Evolutionary conservation across 2,113 vertebrate species (phyloP).

Genomic region (Salvelinus alpinus): DNA sequence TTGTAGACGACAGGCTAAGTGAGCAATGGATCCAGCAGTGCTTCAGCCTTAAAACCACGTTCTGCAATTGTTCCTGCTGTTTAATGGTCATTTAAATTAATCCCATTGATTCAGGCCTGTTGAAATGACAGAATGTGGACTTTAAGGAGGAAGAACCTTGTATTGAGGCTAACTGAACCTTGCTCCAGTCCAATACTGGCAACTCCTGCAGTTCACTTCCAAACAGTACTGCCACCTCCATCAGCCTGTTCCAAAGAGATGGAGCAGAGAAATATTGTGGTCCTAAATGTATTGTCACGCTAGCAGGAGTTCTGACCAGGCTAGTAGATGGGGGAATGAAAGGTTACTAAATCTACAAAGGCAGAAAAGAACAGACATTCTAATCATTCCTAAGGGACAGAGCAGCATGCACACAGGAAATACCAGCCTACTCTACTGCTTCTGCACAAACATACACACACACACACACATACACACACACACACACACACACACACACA

Average conservation of each 20-base stretch:
- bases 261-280: neutral
- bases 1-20: neutral
- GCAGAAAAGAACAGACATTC: constrained; percentile 69
- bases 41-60: neutral
- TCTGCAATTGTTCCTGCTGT: no score
- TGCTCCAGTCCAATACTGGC: constrained; percentile 12
- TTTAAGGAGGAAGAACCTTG: constrained; percentile 10
- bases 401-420: constrained; percentile 70
- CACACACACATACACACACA: constrained; percentile 16
- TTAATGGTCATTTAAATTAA: no score
- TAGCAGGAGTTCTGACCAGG: constrained; percentile 17
- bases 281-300: no score
- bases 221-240: constrained; percentile 6
- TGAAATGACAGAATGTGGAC: no score
- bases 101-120: no score
- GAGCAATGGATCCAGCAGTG: constrained; percentile 24
- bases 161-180: neutral
- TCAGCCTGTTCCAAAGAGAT: neutral
- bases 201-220: constrained; percentile 25
- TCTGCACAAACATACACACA: constrained; percentile 32
- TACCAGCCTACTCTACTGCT: constrained; percentile 51
- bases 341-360: constrained; percentile 56
- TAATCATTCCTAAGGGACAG: constrained; percentile 69
- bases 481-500: constrained; percentile 26
- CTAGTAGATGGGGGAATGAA: constrained; percentile 31